A percentile compares a stretch with the other conserved stretches of the same genome.
Conservation (phyloP, 2,888 invertebrate genomes). For the Suillia variegata region DNA sequence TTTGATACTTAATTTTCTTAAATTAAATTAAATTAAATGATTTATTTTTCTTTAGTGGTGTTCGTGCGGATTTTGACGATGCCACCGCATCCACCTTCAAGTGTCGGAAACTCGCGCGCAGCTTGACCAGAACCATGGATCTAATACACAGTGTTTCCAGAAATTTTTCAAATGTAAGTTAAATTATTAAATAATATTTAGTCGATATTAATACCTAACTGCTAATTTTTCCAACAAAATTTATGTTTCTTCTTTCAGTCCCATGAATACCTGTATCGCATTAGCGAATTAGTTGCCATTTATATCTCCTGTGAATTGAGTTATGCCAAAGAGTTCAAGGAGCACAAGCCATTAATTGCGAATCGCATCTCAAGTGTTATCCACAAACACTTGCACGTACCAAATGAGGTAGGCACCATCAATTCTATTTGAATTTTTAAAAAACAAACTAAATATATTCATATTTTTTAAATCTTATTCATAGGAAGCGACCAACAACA, state of each 20-base stretch:
- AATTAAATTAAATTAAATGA: neutral
- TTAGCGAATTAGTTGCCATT: conserved; percentile 42
- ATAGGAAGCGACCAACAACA: neutral
- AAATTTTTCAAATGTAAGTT: conserved; percentile 13
- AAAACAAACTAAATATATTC: too few species aligned
- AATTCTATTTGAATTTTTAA: neutral
- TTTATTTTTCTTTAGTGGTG: conserved; percentile 37
- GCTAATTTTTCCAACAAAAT: neutral
- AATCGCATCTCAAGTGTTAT: conserved; percentile 40
- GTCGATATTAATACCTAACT: too few species aligned
- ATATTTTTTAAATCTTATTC: neutral
- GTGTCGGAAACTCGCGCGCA: conserved; percentile 38
- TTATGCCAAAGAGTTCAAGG: conserved; percentile 35
- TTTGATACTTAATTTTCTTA: too few species aligned
- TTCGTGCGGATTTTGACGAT: conserved; percentile 35
- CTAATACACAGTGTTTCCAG: conserved; percentile 33
- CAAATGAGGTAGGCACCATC: conserved; percentile 21
- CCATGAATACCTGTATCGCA: conserved; percentile 31
- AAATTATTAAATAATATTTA: neutral
- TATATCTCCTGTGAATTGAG: conserved; percentile 46
- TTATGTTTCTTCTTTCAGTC: conserved; percentile 15
- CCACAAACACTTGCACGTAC: conserved; percentile 33
- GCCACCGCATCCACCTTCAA: neutral
- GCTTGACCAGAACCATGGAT: conserved; percentile 33
- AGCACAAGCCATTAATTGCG: conserved; percentile 36